Percentiles rank a stretch among this genome's conserved stretches.
phyloP scores from a whole-genome alignment of 2,797 vertebrate genomes.

The Sternarchorhynchus goeldii region DNA sequence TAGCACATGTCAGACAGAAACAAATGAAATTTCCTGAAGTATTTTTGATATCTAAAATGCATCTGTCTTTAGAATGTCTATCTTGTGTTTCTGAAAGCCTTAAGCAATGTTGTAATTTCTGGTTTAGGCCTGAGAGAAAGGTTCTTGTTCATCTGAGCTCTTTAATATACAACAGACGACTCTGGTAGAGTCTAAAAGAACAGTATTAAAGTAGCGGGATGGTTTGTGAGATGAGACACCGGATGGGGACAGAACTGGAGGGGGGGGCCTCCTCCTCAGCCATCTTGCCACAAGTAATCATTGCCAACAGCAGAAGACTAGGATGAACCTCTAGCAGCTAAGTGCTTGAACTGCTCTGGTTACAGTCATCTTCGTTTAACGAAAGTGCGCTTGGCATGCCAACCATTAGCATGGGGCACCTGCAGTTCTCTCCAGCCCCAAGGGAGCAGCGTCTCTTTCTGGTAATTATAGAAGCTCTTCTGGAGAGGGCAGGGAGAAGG shows the following conservation, averaged over 20 bases:
- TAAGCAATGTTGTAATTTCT: no score
- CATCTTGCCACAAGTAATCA: not conserved
- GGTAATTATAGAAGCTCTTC: constrained; percentile 39
- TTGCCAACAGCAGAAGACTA: not conserved
- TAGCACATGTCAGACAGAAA: no score
- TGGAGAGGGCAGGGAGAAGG: constrained; percentile 15
- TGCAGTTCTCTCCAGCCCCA: constrained; percentile 22
- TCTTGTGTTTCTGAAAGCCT: no score
- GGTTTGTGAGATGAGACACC: not conserved
- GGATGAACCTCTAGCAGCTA: constrained; percentile 24
- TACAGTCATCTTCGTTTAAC: constrained; percentile 32
- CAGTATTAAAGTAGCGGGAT: not conserved
- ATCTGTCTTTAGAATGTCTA: no score
- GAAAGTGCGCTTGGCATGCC: constrained; percentile 23
- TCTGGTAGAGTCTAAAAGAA: not conserved
- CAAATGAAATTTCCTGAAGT: no score
- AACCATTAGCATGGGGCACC: constrained; percentile 14
- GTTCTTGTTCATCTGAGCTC: not conserved
- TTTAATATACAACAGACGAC: not conserved
- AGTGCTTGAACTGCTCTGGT: constrained; percentile 44
- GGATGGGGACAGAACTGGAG: not conserved
- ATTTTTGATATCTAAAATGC: no score
- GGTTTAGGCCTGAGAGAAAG: no score
- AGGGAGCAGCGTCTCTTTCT: constrained; percentile 6
- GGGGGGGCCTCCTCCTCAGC: not conserved